Evolutionary conservation across 2,113 vertebrate genomes (phyloP).

Genomic region (Hylia prasina): DNA sequence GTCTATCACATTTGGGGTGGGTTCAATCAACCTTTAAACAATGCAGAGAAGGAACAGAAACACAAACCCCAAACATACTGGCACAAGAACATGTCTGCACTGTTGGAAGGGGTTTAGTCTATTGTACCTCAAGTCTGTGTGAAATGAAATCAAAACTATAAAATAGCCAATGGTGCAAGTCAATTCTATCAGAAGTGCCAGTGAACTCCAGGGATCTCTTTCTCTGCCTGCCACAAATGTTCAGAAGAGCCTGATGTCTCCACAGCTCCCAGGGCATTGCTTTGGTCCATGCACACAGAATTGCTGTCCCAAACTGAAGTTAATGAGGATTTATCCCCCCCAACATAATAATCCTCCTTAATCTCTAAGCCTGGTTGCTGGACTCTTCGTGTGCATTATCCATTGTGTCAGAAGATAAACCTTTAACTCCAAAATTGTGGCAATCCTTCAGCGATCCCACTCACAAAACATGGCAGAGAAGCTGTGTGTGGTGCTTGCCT

Average conservation of each 20-base stretch:
- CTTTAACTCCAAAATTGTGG: neutral
- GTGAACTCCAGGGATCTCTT: neutral
- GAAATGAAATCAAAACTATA: neutral
- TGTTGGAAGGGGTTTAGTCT: neutral
- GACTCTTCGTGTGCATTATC: neutral
- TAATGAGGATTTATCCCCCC: neutral
- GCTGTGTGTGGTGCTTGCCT: neutral
- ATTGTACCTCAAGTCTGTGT: neutral
- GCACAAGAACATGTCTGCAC: neutral
- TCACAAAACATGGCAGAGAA: neutral
- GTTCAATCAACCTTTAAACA: neutral
- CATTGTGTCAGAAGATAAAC: neutral
- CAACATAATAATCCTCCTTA: neutral
- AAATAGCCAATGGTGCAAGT: neutral
- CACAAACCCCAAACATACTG: neutral
- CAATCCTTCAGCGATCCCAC: neutral
- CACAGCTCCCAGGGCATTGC: neutral
- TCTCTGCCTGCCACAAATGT: neutral
- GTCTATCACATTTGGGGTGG: neutral
- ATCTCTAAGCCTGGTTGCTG: neutral
- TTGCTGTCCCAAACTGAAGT: neutral
- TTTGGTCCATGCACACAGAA: neutral
- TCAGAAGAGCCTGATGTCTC: neutral
- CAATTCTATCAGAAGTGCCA: neutral
- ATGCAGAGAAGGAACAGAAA: neutral